Evolutionary conservation across 2,113 vertebrate species (phyloP).

Genomic region (Protobothrops mucrosquamatus): DNA sequence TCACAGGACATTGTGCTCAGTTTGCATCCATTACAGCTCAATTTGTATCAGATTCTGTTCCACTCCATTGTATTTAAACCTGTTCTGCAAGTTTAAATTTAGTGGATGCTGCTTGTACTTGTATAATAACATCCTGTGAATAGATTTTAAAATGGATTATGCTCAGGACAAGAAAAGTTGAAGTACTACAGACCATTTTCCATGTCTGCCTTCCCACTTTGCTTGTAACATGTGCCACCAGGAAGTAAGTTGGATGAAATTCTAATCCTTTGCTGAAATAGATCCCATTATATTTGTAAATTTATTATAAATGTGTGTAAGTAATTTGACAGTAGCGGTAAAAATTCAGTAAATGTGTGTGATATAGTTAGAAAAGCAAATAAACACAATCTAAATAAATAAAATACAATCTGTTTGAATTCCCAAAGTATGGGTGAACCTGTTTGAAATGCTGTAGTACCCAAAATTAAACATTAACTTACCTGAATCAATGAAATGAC

Average conservation of each 20-base stretch:
- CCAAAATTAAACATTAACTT: slow-evolving; percentile 1
- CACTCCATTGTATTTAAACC: background rate
- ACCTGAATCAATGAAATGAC: background rate
- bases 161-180: background rate
- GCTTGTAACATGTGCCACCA: accelerated
- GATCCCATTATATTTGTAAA: background rate
- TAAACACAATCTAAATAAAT: background rate
- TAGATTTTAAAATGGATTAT: background rate
- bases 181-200: background rate
- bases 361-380: background rate
- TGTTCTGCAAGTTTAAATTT: accelerated
- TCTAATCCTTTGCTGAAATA: background rate
- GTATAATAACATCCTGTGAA: background rate
- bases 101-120: accelerated
- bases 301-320: accelerated
- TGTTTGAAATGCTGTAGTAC: slow-evolving; percentile 3
- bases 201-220: background rate
- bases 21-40: accelerated
- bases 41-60: background rate
- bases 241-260: background rate
- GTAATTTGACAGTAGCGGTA: background rate
- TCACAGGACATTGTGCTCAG: accelerated
- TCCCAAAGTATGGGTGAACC: background rate
- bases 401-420: background rate
- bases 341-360: accelerated